phyloP scores from a whole-genome alignment of 2,113 vertebrate species.

The Oncorhynchus tshawytscha region DNA sequence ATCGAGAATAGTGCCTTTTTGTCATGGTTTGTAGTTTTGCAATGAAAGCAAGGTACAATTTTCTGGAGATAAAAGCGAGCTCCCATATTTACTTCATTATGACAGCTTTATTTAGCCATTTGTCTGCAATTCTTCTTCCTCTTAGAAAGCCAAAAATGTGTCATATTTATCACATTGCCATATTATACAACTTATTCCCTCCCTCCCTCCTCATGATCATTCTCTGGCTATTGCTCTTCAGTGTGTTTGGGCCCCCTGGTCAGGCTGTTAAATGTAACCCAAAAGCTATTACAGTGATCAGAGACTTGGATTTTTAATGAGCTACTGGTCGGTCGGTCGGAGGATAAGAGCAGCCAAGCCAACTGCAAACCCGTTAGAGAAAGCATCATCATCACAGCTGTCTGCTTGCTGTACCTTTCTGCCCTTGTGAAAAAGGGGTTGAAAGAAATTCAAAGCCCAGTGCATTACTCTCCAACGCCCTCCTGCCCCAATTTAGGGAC shows the following conservation, averaged over 20 bases:
- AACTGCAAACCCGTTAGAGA: neutral
- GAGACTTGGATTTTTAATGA: constrained; percentile 33
- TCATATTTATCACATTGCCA: neutral
- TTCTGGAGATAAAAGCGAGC: neutral
- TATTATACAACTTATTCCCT: neutral
- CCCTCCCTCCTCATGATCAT: neutral
- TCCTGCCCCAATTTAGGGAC: neutral
- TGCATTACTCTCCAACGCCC: neutral
- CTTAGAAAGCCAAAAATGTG: neutral
- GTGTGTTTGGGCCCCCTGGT: constrained; percentile 32
- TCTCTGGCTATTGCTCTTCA: constrained; percentile 35
- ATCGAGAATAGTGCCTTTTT: neutral
- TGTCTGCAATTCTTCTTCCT: constrained; percentile 29
- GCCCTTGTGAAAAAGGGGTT: neutral
- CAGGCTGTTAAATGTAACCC: constrained; percentile 39
- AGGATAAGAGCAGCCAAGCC: neutral
- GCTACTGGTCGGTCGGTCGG: constrained; percentile 8
- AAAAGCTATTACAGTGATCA: constrained; percentile 42
- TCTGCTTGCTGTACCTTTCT: neutral
- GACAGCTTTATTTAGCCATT: neutral
- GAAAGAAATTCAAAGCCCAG: neutral
- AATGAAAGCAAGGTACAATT: neutral
- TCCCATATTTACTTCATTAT: neutral
- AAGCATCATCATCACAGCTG: neutral
- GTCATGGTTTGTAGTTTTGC: neutral